A percentile compares a stretch with the other conserved stretches of the same genome.
Evolutionary conservation across 2,113 vertebrate species (phyloP).

Genomic region (Catharus minimus): DNA sequence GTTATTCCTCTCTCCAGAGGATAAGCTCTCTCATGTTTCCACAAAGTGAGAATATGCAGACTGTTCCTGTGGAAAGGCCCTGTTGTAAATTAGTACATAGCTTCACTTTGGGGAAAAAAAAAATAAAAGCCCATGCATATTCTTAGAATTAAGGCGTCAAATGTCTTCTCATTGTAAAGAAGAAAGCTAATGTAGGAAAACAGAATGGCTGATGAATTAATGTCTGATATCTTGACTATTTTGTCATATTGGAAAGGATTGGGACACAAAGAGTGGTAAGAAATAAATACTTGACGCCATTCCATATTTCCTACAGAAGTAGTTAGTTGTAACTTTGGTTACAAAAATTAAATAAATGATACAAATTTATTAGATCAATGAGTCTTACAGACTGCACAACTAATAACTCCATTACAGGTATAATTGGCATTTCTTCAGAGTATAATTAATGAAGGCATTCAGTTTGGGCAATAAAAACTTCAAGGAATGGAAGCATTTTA

Average conservation of each 20-base stretch:
- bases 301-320: background rate
- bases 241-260: background rate
- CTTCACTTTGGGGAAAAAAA: background rate
- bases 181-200: background rate
- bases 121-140: background rate
- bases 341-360: background rate
- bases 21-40: constrained; percentile 3
- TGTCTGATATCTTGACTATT: background rate
- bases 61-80: background rate
- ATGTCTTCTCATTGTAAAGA: background rate
- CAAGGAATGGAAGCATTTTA: background rate
- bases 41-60: background rate
- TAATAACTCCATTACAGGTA: background rate
- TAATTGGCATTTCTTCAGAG: background rate
- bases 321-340: background rate
- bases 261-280: background rate
- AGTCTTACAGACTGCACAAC: background rate
- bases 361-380: background rate
- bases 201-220: background rate
- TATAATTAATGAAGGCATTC: background rate
- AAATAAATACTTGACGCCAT: background rate
- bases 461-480: background rate
- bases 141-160: background rate
- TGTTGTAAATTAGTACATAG: background rate
- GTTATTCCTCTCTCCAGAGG: background rate